phyloP scores from a whole-genome alignment of 2,888 invertebrate genomes.

The Junonia oenone region DNA sequence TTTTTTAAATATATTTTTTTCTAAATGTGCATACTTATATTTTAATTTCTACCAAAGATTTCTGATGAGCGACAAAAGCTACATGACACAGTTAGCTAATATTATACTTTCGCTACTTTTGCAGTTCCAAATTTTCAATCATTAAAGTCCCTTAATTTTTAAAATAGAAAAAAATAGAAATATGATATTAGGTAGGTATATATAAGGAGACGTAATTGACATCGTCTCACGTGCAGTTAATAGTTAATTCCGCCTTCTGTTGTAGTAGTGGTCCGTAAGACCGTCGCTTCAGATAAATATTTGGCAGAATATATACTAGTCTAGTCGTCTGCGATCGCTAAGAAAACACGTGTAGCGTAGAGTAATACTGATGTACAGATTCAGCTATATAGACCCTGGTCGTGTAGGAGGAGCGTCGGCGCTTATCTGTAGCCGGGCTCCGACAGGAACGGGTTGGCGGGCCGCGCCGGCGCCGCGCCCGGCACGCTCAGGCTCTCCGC shows the following conservation, averaged over 20 bases:
- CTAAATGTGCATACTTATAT: not conserved
- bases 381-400: not conserved
- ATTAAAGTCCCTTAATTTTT: not conserved
- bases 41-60: not conserved
- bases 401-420: constrained; percentile 9
- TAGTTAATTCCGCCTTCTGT: not conserved
- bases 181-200: not conserved
- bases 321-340: not conserved
- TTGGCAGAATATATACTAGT: not conserved
- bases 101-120: not conserved
- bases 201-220: constrained; percentile 6
- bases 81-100: not conserved
- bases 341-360: not conserved
- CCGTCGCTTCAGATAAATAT: not conserved
- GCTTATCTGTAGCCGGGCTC: constrained; percentile 52
- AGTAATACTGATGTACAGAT: constrained; percentile 2
- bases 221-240: constrained; percentile 10
- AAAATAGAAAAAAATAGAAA: not conserved
- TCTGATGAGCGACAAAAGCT: not conserved
- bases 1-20: no score
- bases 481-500: constrained; percentile 66
- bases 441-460: constrained; percentile 57
- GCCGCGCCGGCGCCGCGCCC: constrained; percentile 48
- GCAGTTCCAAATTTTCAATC: not conserved
- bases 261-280: not conserved